Base-by-base conservation (phyloP, 2,888 invertebrate species). In the Drosophila formosana region DNA sequence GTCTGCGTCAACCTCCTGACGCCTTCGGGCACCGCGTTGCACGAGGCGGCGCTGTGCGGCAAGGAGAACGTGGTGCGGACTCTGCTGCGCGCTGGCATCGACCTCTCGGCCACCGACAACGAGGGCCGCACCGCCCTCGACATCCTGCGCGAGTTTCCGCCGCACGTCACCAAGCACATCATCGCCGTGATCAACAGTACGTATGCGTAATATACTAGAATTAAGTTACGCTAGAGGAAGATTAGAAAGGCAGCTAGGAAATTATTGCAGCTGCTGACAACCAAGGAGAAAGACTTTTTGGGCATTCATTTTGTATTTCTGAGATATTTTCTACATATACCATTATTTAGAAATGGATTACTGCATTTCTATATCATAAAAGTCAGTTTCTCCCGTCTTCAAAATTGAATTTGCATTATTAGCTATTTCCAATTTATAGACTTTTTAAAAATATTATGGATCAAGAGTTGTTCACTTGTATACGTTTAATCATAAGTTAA, bases 31-130 rank as follows among this genome's bases (percentile, higher is more conserved):
- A 97, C 97, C 5, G 97, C 98, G 0, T 94, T 99, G 71, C 98
- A 98, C 93, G 98, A 98, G 91, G 98, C 98, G 0, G 98, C 98
- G 0, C 94, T 97, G 26, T 98, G 96, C 91, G 98, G 98, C 18
- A 98, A 98, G 92, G 95, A 96, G 78, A 96, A 97, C 66, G 97
- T 98, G 18, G 98, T 97, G 25, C 94, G 96, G 58, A 94, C 96
- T 0, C 94, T 98, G 37, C 93, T 98, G 13, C 95, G 96, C 72
- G 94, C 95, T 80, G 97, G 97, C 1, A 96, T 97, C 23, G 96
- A 98, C 91, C 93, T 97, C 45, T 94, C 95, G 70, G 96, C 97
- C 47, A 94, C 95, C 26, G 97, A 99, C 91, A 94, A 95, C 7
- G 94, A 95, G 74, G 96, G 96, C 65, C 95, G 96, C 91, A 98